Base-by-base conservation (phyloP, 1,140 invertebrate genomes). In the Drosophila lacteicornis region DNA sequence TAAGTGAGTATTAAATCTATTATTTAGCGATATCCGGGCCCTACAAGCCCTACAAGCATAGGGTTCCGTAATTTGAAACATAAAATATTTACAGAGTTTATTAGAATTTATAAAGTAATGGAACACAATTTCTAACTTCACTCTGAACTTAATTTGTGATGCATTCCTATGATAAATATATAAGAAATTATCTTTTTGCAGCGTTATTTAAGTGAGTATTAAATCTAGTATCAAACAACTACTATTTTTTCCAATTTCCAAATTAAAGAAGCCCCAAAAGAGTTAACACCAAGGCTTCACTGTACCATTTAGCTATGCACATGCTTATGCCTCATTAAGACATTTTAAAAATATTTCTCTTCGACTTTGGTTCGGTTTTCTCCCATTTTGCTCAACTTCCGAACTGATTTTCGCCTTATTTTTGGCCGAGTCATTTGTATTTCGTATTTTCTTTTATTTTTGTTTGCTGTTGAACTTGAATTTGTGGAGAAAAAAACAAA, bases 401-500 rank as follows among this genome's bases (percentile, higher is more conserved):
- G 57, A 61, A 47, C 33, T 36, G 65, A 77, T 77, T 40, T 76
- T 76, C 40, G 61, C 51, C 46, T 25, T 51, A 43, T 75, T 68
- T 56, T 76, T 47, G 25, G 66, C 27, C 62, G 27, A 67, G 43
- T 60, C 65, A 78, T 61, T 73, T 59, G 67, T 15, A 30, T 7
- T 45, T 73, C 60, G 56, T 57, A 13, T 40, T 56, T 70, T 50
- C 38, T 27, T 50, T 50, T 53, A 17, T 42, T 27, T 55, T 56
- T 56, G 36, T 25, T 25, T 25, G 30, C 11, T 45, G 66, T 40
- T 79, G 76, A 79, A 79, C 76, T 79, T 79, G 75, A 79, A 70
- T 51, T 79, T 78, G 30, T 27, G 9, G 38, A 55, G 49, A 17
- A 30, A 68, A 70, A 69, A 69, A 67, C 3, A 33, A 11, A 22